Base-by-base conservation (phyloP, 2,888 invertebrate species). In the Ectemnius continuus region DNA sequence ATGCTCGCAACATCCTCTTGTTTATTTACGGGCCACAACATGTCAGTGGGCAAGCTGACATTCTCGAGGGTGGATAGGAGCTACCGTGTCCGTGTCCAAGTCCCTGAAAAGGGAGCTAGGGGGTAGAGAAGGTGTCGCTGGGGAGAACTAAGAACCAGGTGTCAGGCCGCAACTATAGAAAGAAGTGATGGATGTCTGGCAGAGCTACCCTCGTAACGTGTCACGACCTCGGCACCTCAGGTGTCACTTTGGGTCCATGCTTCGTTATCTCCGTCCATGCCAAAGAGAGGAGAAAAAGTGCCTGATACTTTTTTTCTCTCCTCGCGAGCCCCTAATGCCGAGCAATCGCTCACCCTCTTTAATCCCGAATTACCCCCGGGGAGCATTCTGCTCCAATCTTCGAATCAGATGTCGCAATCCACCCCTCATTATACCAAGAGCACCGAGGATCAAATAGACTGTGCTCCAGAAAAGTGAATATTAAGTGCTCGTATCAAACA, bases 171-270 rank as follows among this genome's bases (percentile, higher is more conserved):
- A 36, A 72, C 74, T 77, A 81, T 71, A 84, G 84, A 84, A 88
- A 86, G 87, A 85, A 81, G 83, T 89, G 89, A 90, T 89, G 90
- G 88, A 90, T 89, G 88, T 82, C 83, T 83, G 73, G 81, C 76
- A 69, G 76, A 71, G 84, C 83, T 84, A 83, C 84, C 86, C 86
- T 86, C 85, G 86, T 86, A 88, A 86, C 84, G 84, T 77, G 84
- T 81, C 84, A 84, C 82, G 84, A 83, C 84, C 85, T 84, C 86
- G 83, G 79, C 84, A 86, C 84, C 87, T 88, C 88, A 87, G 86
- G 87, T 88, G 88, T 88, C 89, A 88, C 83, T 83, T 76, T 75
- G 73, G 85, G 84, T 88, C 88, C 87, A 87, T 81, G 84, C 86
- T 86, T 86, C 83, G 88, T 87, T 87, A 87, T 88, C 86, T 84